Evolutionary conservation across 1,140 invertebrate species (phyloP).

Genomic region (Caenorhabditis remanei): DNA sequence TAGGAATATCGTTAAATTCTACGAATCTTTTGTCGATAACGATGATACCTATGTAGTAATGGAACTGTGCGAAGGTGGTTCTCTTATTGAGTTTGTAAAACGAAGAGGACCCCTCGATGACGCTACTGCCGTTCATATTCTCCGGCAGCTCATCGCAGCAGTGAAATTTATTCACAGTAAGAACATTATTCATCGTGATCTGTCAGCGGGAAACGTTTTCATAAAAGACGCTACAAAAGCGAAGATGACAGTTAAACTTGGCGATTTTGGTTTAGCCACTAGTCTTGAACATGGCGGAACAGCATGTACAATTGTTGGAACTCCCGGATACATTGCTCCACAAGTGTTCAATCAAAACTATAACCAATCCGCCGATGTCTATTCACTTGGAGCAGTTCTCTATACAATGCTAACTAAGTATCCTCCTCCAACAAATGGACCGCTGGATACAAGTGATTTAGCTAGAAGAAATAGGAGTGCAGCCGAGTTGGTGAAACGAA

Average conservation of each 20-base stretch:
- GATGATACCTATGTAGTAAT: slow-evolving; percentile 43
- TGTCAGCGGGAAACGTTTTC: slow-evolving; percentile 55
- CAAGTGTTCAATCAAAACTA: slow-evolving; percentile 8
- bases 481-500: background rate
- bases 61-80: slow-evolving; percentile 50
- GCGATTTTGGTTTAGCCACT: slow-evolving; percentile 50
- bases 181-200: slow-evolving; percentile 46
- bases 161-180: background rate
- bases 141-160: slow-evolving; percentile 50
- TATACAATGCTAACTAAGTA: slow-evolving; percentile 32
- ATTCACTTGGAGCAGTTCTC: slow-evolving; percentile 44
- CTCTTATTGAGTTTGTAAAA: slow-evolving; percentile 10
- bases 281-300: background rate
- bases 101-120: slow-evolving; percentile 25
- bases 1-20: slow-evolving; percentile 15
- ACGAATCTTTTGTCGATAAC: slow-evolving; percentile 43
- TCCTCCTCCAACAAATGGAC: slow-evolving; percentile 20
- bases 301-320: slow-evolving; percentile 42
- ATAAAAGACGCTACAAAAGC: slow-evolving; percentile 4
- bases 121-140: slow-evolving; percentile 38
- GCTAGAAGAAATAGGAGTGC: background rate
- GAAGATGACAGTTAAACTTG: slow-evolving; percentile 19
- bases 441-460: background rate
- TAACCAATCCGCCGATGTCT: slow-evolving; percentile 10
- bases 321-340: slow-evolving; percentile 54